Evolutionary conservation across 1,140 invertebrate species (phyloP).

Genomic region (Zaprionus camerounensis): DNA sequence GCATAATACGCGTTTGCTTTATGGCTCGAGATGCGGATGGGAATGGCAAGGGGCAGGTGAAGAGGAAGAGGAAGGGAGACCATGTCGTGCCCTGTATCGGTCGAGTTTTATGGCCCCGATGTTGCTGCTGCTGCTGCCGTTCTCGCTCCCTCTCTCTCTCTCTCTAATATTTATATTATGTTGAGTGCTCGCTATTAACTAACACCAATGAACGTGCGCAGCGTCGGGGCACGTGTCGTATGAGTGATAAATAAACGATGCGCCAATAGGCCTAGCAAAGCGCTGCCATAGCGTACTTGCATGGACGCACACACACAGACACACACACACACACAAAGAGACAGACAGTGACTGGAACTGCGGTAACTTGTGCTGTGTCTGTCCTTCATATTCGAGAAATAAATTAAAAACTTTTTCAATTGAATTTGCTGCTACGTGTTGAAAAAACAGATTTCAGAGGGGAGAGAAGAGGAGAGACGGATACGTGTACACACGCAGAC

Average conservation of each 20-base stretch:
- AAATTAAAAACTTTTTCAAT: conserved; percentile 76
- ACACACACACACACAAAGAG: background rate
- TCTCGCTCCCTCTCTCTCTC: background rate
- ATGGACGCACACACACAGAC: background rate
- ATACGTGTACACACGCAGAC: background rate
- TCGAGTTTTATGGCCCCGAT: conserved; percentile 27
- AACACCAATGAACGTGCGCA: conserved; percentile 61
- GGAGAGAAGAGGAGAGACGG: background rate
- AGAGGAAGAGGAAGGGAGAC: too few species aligned
- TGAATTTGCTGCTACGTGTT: conserved; percentile 60
- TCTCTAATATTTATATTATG: conserved; percentile 65
- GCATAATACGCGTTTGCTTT: conserved; percentile 63
- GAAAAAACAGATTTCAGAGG: background rate
- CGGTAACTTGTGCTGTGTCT: conserved; percentile 42
- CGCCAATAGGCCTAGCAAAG: conserved; percentile 1
- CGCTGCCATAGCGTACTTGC: background rate
- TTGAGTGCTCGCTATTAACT: conserved; percentile 72
- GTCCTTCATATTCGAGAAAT: conserved; percentile 63
- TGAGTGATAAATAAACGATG: conserved; percentile 21
- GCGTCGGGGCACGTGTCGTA: conserved; percentile 52
- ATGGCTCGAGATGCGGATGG: conserved; percentile 27
- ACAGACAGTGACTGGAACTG: background rate
- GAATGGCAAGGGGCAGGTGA: background rate
- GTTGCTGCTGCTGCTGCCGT: background rate
- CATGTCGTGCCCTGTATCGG: background rate